Base-by-base conservation (phyloP, 2,888 invertebrate genomes). In the Pyralis farinalis region DNA sequence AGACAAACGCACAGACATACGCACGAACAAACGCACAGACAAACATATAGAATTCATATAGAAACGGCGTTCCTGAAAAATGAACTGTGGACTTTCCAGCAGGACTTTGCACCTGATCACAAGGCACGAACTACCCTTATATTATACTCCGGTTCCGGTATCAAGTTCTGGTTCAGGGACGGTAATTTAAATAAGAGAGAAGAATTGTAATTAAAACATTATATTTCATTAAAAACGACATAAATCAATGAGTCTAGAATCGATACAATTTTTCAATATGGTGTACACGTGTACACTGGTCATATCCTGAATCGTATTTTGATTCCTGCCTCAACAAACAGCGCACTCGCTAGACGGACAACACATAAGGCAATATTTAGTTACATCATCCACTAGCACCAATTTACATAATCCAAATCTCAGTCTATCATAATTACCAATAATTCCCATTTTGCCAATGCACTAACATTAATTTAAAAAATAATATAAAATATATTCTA, bases 341-440 rank as follows among this genome's bases (percentile, higher is more conserved):
- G 1, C 11, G 2, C 9, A 10, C 8, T n/a, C n/a, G 6, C n/a
- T 4, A 9, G 4, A 29, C 9, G 11, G 9, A 11, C 34, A 42
- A 39, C 42, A 39, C 42, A 34, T 37, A 40, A 44, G 35, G 38
- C 37, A 34, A 33, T 32, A 27, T 28, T 43, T 4, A 16, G 16
- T 16, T 16, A 16, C 16, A 16, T 40, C 35, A 30, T 11, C 28
- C 34, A 42, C 37, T 47, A 47, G 47, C 47, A 47, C 47, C 47
- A 12, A 9, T 38, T 29, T 37, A 44, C 44, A 11, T 52, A 22
- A n/a, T 50, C 53, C 41, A 49, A 50, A 73, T 72, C 75, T 71
- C 30, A 25, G 25, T 25, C 25, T 35, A 30, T 55, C 54, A 38
- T 54, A 49, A 68, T 68, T 65, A 71, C 65, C 67, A 55, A 31